A percentile compares a stretch with the other conserved stretches of the same genome.
phyloP scores from a whole-genome alignment of 2,888 invertebrate genomes.

The Drosophila ezoana region DNA sequence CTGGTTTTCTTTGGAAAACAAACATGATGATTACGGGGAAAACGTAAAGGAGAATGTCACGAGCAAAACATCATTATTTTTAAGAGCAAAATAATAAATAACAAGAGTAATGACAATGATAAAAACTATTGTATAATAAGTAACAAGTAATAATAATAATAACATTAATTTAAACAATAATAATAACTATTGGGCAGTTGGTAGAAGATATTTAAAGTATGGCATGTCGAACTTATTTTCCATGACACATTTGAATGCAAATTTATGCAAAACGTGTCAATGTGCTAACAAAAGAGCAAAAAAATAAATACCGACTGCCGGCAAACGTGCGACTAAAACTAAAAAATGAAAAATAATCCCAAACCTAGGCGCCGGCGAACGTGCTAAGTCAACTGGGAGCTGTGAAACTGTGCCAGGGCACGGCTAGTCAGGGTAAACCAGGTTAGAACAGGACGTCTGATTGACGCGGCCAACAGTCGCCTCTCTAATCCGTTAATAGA shows the following conservation, averaged over 20 bases:
- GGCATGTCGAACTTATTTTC: constrained; percentile 33
- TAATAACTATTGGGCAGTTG: background rate
- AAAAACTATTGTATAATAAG: too few species aligned
- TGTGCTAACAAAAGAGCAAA: constrained; percentile 78
- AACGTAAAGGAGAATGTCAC: too few species aligned
- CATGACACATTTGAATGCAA: constrained; percentile 72
- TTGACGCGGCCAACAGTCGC: constrained; percentile 55
- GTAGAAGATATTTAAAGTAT: background rate
- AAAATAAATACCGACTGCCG: constrained; percentile 3
- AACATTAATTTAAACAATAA: too few species aligned
- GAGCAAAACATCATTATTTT: too few species aligned
- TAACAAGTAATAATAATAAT: too few species aligned
- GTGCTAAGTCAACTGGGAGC: background rate
- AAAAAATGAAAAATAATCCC: constrained; percentile 34
- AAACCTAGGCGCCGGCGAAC: constrained; percentile 16
- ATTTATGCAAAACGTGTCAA: constrained; percentile 83
- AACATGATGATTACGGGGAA: background rate
- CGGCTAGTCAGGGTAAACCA: constrained; percentile 8
- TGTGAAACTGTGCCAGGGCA: constrained; percentile 34
- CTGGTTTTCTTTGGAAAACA: background rate
- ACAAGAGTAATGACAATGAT: too few species aligned
- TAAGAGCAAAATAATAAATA: too few species aligned
- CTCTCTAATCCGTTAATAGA: constrained; percentile 83
- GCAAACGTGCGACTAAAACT: constrained; percentile 57
- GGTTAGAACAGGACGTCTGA: constrained; percentile 39